Base-by-base conservation (phyloP, 2,888 invertebrate species). In the Oconnorella tubifera region DNA sequence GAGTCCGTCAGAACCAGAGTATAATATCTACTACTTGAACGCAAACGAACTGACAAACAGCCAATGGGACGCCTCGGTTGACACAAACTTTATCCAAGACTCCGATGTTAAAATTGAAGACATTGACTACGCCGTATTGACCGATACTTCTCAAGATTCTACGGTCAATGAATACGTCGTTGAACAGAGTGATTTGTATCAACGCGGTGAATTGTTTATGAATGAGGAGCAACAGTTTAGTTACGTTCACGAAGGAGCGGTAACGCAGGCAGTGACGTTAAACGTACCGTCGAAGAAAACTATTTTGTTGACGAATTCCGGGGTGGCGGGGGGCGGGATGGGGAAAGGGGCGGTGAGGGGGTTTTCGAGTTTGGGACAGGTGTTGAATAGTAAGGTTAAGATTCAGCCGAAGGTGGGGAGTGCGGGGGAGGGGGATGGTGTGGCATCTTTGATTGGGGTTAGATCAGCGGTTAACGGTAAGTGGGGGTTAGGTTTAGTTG, bases 341-440 rank as follows among this genome's bases (percentile, higher is more conserved):
- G 40, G 40, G 40, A 10, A 14, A 19, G 19, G 10, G 10, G 40
- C 40, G 40, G 10, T 10, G 40, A 10, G 40, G 40, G 40, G 40
- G 40, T 19, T 14, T 10, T 10, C 40, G 40, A 19, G 40, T 10
- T 19, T 40, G 40, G 10, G 19, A 0, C 33, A 40, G 59, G 40
- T 40, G 33, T n/a, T 59, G 19, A 40, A 40, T 25, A 2, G 33
- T 2, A 32, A 40, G 59, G 59, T 59, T 23, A 59, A 40, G 40
- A 59, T 59, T 40, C 59, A 59, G 48, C 59, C 59, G 33, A 59
- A 59, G 14, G 10, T 40, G 40, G 14, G 6, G 40, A 40, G 40
- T 14, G 14, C 10, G 40, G 40, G 14, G 40, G 40, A 6, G n/a
- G n/a, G n/a, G n/a, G n/a, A n/a, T n/a, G n/a, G n/a, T n/a, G n/a